phyloP scores from a whole-genome alignment of 2,113 vertebrate genomes.

The Cygnus atratus region DNA sequence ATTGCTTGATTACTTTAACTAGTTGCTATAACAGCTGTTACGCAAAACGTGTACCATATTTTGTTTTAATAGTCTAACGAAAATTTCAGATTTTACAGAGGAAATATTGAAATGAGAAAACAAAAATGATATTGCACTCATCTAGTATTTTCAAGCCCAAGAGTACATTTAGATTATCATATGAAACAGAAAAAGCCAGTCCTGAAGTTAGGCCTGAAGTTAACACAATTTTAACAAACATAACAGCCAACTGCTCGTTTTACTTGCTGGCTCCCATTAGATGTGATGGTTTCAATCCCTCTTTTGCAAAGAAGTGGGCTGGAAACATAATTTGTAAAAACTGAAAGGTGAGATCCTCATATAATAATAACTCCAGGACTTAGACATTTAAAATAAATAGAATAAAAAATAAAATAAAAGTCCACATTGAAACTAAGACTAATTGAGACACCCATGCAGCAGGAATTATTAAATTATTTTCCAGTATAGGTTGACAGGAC shows the following conservation, averaged over 20 bases:
- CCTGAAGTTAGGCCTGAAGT: background rate
- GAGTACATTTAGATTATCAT: background rate
- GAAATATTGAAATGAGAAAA: background rate
- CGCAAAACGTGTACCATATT: background rate
- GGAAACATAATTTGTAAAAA: background rate
- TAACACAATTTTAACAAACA: background rate
- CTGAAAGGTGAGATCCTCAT: background rate
- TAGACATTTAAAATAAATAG: background rate
- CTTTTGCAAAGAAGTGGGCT: background rate
- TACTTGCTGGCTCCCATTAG: background rate
- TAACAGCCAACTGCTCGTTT: background rate
- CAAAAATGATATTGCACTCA: background rate
- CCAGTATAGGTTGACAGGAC: background rate
- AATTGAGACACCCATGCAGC: background rate
- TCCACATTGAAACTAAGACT: background rate
- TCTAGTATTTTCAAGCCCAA: background rate
- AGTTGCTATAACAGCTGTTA: background rate
- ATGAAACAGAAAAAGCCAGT: background rate
- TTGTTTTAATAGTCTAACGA: background rate
- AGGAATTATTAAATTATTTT: background rate
- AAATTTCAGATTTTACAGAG: background rate
- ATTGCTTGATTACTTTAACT: background rate
- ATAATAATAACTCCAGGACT: accelerated
- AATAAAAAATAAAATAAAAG: background rate
- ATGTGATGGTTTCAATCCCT: background rate